Evolutionary conservation across 2,797 vertebrate genomes (phyloP), one percentile per base, ranked within the genome.

Genomic region (Mastacembelus armatus): DNA sequence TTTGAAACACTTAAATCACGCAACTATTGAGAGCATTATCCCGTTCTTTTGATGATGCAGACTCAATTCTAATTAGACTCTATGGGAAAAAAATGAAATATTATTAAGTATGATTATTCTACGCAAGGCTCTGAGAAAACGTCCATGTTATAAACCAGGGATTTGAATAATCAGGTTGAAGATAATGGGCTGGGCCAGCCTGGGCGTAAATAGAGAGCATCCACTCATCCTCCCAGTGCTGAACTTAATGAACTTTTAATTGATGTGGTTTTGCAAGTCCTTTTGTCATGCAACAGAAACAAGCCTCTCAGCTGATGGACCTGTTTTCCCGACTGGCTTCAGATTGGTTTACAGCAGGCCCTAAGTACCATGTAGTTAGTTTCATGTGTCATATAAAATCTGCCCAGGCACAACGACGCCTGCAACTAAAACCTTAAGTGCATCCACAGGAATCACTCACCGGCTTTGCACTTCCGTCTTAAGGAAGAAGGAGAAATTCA

Each of bases 371-470:
- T 92, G 91, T 94, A 93, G 94, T 93, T 92, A 93, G 95, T 93
- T 95, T 96, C 94, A 92, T 95, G 92, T 96, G 94, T 96, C 95
- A 93, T 90, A 92, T 91, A 93, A 95, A 95, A 95, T 94, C 92
- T 92, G 91, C 91, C 93, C 95, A 95, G 95, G 95, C 95, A 94
- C 95, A 93, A 93, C 71, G 81, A 92, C 85, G 94, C 95, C 95
- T 93, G 95, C 96, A 97, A 96, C 95, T 96, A 94, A 97, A 95
- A 94, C 94, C 94, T 94, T 95, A 97, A 96, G 95, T 95, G 95
- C 95, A 94, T 95, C 94, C 89, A 93, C 87, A 91, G 91, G 95
- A 95, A 95, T 94, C 95, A 93, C 94, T 93, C 93, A 88, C 90
- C 56, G 83, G 88, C 86, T 87, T 91, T 93, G 91, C 91, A 90